Percentiles rank a stretch among this genome's conserved stretches.
These are phyloP conservation scores for Manis pentadactyla DNA, from an alignment of 2,797 vertebrate genomes.

Conservation along the genomic window DNA sequence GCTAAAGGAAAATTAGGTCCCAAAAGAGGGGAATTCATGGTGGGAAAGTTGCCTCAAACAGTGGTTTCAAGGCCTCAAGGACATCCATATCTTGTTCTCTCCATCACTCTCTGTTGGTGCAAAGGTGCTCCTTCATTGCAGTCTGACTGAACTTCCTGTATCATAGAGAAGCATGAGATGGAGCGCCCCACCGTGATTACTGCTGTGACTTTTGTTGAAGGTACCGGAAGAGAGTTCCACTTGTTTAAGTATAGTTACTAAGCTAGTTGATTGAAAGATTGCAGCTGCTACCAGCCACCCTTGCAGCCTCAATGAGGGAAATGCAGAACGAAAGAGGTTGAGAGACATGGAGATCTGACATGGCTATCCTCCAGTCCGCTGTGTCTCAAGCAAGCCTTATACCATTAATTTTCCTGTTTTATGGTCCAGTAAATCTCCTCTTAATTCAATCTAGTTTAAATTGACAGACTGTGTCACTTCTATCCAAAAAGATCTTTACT, in stretches of 20 bases:
- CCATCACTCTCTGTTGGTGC: not conserved
- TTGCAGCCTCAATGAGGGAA: not conserved
- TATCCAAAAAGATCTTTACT: not conserved
- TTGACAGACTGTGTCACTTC: not conserved
- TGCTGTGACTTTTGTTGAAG: not conserved
- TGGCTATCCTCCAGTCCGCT: not conserved
- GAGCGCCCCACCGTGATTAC: not conserved
- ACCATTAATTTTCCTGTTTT: not conserved
- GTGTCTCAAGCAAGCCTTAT: not conserved
- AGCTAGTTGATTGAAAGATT: not conserved
- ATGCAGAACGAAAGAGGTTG: not conserved
- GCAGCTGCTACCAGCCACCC: not conserved
- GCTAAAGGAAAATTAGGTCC: not conserved
- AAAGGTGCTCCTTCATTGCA: not conserved
- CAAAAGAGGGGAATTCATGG: not conserved
- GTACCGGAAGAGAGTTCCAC: not conserved
- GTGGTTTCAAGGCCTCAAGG: not conserved
- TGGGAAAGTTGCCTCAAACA: not conserved
- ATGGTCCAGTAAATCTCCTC: not conserved
- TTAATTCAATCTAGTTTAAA: not conserved
- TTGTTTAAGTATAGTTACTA: not conserved
- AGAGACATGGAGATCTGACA: not conserved
- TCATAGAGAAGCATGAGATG: not conserved
- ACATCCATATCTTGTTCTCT: not conserved
- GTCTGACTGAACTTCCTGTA: not conserved